Evolutionary conservation across 2,888 invertebrate genomes (phyloP), one percentile per base, ranked within the genome.

Genomic region (Protula sp.): DNA sequence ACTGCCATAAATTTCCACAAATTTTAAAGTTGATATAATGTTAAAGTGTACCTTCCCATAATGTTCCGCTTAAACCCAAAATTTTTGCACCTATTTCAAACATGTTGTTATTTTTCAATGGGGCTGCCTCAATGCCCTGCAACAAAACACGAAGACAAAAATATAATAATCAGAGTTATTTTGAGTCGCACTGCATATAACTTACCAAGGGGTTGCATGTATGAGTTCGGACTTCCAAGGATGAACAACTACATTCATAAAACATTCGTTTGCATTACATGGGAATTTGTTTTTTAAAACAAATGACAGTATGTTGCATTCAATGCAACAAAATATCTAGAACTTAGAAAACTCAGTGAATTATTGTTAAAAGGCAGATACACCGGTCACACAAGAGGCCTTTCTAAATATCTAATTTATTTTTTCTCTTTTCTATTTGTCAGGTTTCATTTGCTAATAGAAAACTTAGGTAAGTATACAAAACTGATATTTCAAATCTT

Each of bases 61-160:
- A 56, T 30, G 75, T 73, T 57, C 72, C 71, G 59, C 66, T 67
- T 14, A 72, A 57, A 3, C 78, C 77, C 55, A 71, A 57, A 2
- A 78, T 70, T 63, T 73, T 76, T n/a, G 75, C 78, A 47, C 70
- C 67, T 75, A 75, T 77, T 69, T 78, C 78, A 72, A 76, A 78
- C 51, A 78, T 66, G 58, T 70, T 74, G 58, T 75, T 73, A 61
- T 75, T 72, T 60, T 65, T 70, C 26, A 78, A 29, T 38, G 74
- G 74, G 58, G 59, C 59, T 3, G 72, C 73, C 47, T 76, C 73
- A 55, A 78, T 74, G 19, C 77, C 78, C 77, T 78, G 58, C n/a
- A 50, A 38, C 45, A 38, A 14, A n/a, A 38, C n/a, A 38, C n/a
- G 45, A 38, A 14, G 9, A 38, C n/a, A 38, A n/a, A n/a, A n/a